phyloP scores from a whole-genome alignment of 2,113 vertebrate species.

The Aegotheles bennettii region DNA sequence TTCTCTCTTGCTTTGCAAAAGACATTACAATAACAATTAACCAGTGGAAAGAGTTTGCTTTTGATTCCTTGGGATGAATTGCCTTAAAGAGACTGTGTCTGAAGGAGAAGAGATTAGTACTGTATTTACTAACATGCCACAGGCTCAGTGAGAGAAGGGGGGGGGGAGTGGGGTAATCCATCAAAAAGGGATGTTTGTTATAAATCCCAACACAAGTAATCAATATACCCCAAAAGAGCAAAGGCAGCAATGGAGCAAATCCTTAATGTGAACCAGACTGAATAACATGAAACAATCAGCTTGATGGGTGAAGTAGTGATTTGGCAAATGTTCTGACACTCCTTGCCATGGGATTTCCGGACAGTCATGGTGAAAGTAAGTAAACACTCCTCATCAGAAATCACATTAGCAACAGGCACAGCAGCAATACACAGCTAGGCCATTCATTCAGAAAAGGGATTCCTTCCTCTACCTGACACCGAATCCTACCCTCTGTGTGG shows the following conservation, averaged over 20 bases:
- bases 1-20: constrained; percentile 1
- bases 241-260: neutral
- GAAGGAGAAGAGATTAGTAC: neutral
- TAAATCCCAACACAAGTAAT: constrained; percentile 37
- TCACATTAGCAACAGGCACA: neutral
- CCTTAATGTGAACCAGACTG: constrained; percentile 41
- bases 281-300: constrained; percentile 9
- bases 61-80: neutral
- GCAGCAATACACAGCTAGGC: neutral
- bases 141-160: neutral
- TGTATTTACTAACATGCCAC: neutral
- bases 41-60: neutral
- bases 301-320: constrained; percentile 48
- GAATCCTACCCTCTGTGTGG: neutral
- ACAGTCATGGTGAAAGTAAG: constrained; percentile 41
- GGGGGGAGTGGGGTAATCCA: neutral
- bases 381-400: constrained; percentile 34
- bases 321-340: constrained; percentile 28
- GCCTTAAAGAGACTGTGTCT: neutral
- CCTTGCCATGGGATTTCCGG: constrained; percentile 46
- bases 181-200: constrained; percentile 22
- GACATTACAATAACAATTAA: neutral
- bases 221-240: constrained; percentile 30
- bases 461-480: neutral
- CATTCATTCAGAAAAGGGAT: neutral